phyloP scores from a whole-genome alignment of 2,888 invertebrate species.

The Baccha elongata region DNA sequence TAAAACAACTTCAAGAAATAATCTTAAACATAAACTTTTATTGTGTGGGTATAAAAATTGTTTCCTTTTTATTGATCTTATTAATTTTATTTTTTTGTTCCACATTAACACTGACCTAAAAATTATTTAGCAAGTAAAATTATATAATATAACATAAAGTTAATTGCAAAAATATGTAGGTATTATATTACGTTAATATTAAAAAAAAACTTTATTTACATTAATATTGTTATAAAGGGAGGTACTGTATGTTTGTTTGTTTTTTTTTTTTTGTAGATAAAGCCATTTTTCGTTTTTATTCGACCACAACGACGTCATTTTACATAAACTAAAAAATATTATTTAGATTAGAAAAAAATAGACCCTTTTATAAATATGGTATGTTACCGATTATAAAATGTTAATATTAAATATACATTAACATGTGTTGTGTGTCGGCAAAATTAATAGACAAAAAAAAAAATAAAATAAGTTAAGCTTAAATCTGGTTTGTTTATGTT shows the following conservation, averaged over 20 bases:
- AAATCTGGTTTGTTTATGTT: conserved; percentile 44
- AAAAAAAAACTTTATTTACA: conserved; percentile 30
- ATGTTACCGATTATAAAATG: not conserved
- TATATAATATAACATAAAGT: not conserved
- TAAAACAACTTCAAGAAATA: not conserved
- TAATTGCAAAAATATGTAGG: not conserved
- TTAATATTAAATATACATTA: conserved; percentile 1
- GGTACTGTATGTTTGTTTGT: conserved; percentile 44
- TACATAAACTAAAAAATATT: conserved; percentile 4
- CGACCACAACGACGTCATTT: conserved; percentile 5
- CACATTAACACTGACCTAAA: conserved; percentile 56
- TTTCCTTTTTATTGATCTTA: not conserved
- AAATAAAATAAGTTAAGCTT: conserved; percentile 57
- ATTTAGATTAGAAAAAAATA: not conserved
- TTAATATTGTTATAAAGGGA: conserved; percentile 36
- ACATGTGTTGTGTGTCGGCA: not conserved
- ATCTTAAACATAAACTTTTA: not conserved
- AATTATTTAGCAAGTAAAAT: too few species aligned
- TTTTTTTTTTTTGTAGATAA: conserved; percentile 36
- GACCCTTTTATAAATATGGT: not conserved
- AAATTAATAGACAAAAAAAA: conserved; percentile 23
- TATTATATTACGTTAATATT: conserved; percentile 1
- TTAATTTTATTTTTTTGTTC: not conserved
- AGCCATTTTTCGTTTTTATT: conserved; percentile 51
- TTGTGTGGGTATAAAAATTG: not conserved